These are phyloP conservation scores for Pangasianodon gigas DNA, from an alignment of 2,113 vertebrate species.

Conservation along the genomic window DNA sequence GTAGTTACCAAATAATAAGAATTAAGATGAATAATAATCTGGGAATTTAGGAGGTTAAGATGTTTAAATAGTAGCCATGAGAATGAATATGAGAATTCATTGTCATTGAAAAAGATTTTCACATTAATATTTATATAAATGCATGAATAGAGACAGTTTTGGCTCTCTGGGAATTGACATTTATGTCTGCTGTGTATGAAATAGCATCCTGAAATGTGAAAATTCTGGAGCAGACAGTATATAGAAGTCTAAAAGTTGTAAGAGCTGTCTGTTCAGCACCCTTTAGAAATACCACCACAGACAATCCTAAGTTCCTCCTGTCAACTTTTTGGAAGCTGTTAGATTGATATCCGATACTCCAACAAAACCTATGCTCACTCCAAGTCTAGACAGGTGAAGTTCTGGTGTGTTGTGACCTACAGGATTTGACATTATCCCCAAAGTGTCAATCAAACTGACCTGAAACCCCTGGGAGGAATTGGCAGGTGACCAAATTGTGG, in stretches of 20 bases:
- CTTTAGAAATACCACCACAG: constrained; percentile 9
- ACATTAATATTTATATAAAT: neutral
- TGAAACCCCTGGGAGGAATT: neutral
- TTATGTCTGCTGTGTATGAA: neutral
- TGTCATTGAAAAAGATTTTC: neutral
- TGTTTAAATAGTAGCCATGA: neutral
- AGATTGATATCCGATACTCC: neutral
- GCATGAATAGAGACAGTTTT: neutral
- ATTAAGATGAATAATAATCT: neutral
- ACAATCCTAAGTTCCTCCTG: constrained; percentile 3
- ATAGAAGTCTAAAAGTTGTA: neutral
- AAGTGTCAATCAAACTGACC: constrained; percentile 8
- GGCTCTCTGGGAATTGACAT: neutral
- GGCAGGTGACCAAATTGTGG: neutral
- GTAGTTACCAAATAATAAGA: neutral
- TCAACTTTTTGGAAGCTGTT: constrained; percentile 7
- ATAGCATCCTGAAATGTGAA: constrained; percentile 4
- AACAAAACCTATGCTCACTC: neutral
- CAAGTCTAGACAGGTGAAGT: neutral
- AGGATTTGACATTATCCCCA: neutral
- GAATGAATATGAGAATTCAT: neutral
- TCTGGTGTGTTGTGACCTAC: neutral
- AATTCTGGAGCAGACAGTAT: neutral
- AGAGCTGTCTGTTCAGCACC: constrained; percentile 32
- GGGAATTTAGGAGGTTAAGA: neutral